Evolutionary conservation across 2,113 vertebrate genomes (phyloP).

Genomic region (Tretioscincus oriximinensis): DNA sequence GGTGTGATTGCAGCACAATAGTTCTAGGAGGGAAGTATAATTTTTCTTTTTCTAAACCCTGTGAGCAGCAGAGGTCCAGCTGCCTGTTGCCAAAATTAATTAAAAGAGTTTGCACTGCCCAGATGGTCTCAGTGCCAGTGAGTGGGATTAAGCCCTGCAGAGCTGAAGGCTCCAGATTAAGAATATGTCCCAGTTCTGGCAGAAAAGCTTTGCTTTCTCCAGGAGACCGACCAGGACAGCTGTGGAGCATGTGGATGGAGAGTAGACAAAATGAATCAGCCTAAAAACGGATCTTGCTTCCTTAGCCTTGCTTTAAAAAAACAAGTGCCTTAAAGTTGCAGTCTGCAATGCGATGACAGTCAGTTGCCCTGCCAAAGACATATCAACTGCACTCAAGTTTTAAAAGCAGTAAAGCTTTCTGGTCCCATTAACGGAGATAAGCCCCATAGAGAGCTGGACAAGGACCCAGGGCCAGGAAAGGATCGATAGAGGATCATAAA

Average conservation of each 20-base stretch:
- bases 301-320: too few relatives aligned
- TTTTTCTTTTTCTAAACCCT: too few relatives aligned
- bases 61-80: rapidly evolving
- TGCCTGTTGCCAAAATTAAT: neutral
- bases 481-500: neutral
- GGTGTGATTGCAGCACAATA: too few relatives aligned
- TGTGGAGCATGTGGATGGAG: neutral
- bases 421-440: neutral
- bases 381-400: slow-evolving; percentile 34
- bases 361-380: slow-evolving; percentile 6
- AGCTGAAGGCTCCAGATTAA: neutral
- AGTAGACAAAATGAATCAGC: neutral
- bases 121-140: neutral
- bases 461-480: neutral
- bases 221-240: neutral
- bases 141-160: neutral
- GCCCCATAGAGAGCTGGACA: slow-evolving; percentile 13
- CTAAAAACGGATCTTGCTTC: slow-evolving; percentile 3
- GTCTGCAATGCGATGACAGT: slow-evolving; percentile 40
- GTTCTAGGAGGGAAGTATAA: too few relatives aligned
- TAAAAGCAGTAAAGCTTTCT: slow-evolving; percentile 24
- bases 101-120: neutral
- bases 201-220: neutral
- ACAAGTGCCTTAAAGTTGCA: neutral
- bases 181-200: neutral